Evolutionary conservation across 2,888 invertebrate genomes (phyloP), one percentile per base, ranked within the genome.

Genomic region (Drosophila stalkeri): DNA sequence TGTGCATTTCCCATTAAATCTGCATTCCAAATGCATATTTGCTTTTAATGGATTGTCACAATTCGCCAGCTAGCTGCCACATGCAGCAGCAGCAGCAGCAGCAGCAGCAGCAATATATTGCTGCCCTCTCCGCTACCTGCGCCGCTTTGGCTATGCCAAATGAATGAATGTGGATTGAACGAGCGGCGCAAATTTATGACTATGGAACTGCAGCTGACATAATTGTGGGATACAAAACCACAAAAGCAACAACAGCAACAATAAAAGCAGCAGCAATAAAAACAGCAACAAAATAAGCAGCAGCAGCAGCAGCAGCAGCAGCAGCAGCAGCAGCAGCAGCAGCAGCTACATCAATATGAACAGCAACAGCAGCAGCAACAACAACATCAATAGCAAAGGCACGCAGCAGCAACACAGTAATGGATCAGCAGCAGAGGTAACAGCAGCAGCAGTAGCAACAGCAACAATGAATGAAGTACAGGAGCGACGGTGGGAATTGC

Each of bases 191-290:
- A 89, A 89, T 89, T 89, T 87, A 89, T 85, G 90, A 87, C 85
- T 85, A 65, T 87, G 88, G 80, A 80, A 80, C 77, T 84, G 85
- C 88, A 85, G 71, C 85, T 85, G 89, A 89, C 84, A 85, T 85
- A 85, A 85, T 85, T 89, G 85, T 85, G 88, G 84, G 70, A 83
- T 81, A 77, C 64, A 70, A 73, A 89, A 81, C 86, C 86, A 75
- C 84, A 87, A 74, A 63, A 54, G 56, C 79, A 72, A 68, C 63
- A 75, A 37, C 76, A 61, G 20, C 65, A 61, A 9, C 81, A 61
- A 27, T 65, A 74, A 12, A 35, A 37, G 20, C 74, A 63, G 3
- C 80, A 82, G 61, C 61, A 55, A 39, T 66, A 55, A 31, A 57
- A 64, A 27, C 61, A 64, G 8, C 23, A 47, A 9, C 23, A 7